Percentiles rank a stretch among this genome's conserved stretches.
Evolutionary conservation across 2,113 vertebrate genomes (phyloP).

Genomic region (Ploceus nigricollis): DNA sequence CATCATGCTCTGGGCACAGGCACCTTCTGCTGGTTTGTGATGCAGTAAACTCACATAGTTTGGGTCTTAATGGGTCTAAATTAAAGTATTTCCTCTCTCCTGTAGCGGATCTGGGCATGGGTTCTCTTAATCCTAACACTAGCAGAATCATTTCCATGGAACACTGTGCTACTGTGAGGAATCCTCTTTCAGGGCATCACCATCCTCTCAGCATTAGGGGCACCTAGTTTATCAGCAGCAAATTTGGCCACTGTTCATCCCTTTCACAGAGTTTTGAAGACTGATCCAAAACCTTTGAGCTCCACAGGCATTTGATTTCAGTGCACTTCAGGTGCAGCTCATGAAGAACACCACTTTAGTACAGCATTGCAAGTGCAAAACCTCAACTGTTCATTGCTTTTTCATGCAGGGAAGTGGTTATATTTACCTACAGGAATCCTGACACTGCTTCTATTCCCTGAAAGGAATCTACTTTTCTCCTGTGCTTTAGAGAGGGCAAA

Average conservation of each 20-base stretch:
- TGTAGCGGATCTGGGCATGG: neutral
- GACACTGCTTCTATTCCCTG: neutral
- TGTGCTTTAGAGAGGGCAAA: neutral
- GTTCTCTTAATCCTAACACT: neutral
- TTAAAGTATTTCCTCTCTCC: neutral
- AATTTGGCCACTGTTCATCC: neutral
- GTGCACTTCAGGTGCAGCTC: neutral
- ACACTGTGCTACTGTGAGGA: neutral
- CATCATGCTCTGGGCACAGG: neutral
- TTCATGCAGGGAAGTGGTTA: neutral
- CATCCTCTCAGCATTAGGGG: neutral
- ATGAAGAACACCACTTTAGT: neutral
- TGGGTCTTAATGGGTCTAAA: neutral
- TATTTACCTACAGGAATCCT: neutral
- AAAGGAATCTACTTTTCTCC: neutral
- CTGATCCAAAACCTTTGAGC: neutral
- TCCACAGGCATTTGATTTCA: neutral
- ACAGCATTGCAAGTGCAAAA: neutral
- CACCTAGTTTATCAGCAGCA: neutral
- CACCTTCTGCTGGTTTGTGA: neutral
- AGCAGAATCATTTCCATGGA: neutral
- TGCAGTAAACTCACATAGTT: neutral
- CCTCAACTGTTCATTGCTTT: neutral
- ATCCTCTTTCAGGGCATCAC: neutral
- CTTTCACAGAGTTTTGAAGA: neutral